phyloP scores from a whole-genome alignment of 1,140 invertebrate genomes.

The Drosophila ogumai region DNA sequence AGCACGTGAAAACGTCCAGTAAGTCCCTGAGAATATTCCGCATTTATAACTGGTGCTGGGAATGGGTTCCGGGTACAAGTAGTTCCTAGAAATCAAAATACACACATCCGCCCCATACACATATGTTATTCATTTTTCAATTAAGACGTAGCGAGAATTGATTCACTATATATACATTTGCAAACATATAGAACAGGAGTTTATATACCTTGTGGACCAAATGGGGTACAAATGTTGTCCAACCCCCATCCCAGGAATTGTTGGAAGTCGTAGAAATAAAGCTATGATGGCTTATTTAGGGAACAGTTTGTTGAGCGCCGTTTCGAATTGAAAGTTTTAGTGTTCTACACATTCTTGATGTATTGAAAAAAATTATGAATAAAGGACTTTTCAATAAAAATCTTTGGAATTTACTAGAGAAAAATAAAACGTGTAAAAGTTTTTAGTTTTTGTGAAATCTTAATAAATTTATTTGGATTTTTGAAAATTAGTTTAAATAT shows the following conservation, averaged over 20 bases:
- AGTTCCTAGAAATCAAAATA: slow-evolving; percentile 30
- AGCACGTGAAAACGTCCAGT: slow-evolving; percentile 62
- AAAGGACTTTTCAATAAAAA: slow-evolving; percentile 61
- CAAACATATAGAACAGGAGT: slow-evolving; percentile 16
- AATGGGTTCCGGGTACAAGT: slow-evolving; percentile 24
- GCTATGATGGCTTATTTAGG: slow-evolving; percentile 16
- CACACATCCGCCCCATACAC: slow-evolving; percentile 10
- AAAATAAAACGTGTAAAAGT: background rate
- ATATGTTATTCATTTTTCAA: slow-evolving; percentile 14
- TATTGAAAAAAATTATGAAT: slow-evolving; percentile 61
- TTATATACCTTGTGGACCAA: slow-evolving; percentile 61
- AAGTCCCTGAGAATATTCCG: slow-evolving; percentile 43
- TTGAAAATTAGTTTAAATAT: slow-evolving; percentile 1
- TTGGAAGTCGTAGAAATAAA: slow-evolving; percentile 20
- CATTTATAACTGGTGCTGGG: slow-evolving; percentile 50
- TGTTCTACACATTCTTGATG: slow-evolving; percentile 46
- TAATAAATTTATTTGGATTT: background rate
- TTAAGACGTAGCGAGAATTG: slow-evolving; percentile 21
- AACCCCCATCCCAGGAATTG: slow-evolving; percentile 18
- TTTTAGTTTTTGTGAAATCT: background rate
- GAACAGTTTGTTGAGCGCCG: slow-evolving; percentile 47
- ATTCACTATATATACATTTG: slow-evolving; percentile 14
- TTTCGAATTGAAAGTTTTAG: slow-evolving; percentile 24
- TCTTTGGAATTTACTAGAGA: background rate
- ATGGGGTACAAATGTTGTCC: slow-evolving; percentile 25